Evolutionary conservation across 2,888 invertebrate genomes (phyloP).

Genomic region (Coecobrya sp.): DNA sequence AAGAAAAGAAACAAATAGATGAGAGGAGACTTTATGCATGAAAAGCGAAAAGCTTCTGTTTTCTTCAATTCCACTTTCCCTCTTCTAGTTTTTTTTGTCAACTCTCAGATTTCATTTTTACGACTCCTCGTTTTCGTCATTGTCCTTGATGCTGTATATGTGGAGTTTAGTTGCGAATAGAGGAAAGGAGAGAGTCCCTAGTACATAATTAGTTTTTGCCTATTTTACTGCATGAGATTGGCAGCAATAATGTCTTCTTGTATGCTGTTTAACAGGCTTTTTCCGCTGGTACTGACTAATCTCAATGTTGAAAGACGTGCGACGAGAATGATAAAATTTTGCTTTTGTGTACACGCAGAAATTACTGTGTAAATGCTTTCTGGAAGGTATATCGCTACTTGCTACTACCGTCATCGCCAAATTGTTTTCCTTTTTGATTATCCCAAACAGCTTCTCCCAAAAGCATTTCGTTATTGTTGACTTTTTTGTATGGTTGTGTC

Average conservation of each 20-base stretch:
- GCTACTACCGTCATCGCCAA: background rate
- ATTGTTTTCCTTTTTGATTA: constrained; percentile 52
- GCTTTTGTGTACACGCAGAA: background rate
- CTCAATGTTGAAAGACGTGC: constrained; percentile 9
- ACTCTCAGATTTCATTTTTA: constrained; percentile 74
- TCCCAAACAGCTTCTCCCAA: constrained; percentile 8
- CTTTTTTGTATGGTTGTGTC: constrained; percentile 2
- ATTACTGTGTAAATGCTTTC: too few species aligned
- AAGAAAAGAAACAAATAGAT: constrained; percentile 8
- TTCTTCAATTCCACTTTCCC: constrained; percentile 56
- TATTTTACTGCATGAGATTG: constrained; percentile 42
- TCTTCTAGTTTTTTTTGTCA: constrained; percentile 58
- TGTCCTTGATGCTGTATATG: constrained; percentile 18
- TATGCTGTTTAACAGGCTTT: constrained; percentile 39
- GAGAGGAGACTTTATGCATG: constrained; percentile 67
- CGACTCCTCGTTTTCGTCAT: constrained; percentile 24
- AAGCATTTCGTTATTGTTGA: constrained; percentile 22
- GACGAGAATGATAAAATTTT: constrained; percentile 15
- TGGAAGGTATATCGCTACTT: background rate
- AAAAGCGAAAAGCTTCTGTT: constrained; percentile 54
- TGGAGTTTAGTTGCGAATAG: background rate
- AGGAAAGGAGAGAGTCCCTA: background rate
- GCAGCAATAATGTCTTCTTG: constrained; percentile 44
- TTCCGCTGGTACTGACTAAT: constrained; percentile 15
- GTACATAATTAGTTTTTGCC: constrained; percentile 55